These are phyloP conservation scores for Drosophila repletoides DNA, from an alignment of 1,140 invertebrate genomes.

Conservation along the genomic window DNA sequence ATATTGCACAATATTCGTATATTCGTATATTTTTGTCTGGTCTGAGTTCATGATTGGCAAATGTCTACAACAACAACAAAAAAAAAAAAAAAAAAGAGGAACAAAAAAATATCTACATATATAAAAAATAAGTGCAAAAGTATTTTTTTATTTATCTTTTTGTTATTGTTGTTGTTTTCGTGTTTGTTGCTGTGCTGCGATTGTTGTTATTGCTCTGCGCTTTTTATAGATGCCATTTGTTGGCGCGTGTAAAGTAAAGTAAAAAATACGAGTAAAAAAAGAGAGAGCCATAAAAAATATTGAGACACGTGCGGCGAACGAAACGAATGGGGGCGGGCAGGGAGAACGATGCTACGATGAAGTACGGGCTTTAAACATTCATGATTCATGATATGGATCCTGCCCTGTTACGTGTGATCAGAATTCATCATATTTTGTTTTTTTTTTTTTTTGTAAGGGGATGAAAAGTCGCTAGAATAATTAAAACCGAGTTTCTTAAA, in stretches of 20 bases:
- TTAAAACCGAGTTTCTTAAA: too few species aligned
- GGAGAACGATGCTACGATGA: background rate
- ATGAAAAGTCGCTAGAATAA: too few species aligned
- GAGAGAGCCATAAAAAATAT: constrained; percentile 57
- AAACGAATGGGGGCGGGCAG: constrained; percentile 3
- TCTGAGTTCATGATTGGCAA: constrained; percentile 36
- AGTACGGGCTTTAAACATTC: background rate
- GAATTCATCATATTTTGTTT: too few species aligned
- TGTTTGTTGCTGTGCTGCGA: constrained; percentile 3
- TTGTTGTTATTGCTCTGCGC: constrained; percentile 20
- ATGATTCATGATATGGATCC: too few species aligned
- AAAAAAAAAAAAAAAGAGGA: too few species aligned
- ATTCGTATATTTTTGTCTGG: constrained; percentile 24
- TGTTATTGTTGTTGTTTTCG: constrained; percentile 5
- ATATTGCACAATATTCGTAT: constrained; percentile 21
- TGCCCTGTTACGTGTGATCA: too few species aligned
- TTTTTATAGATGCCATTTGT: constrained; percentile 43
- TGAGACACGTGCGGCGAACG: constrained; percentile 67
- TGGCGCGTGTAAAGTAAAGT: constrained; percentile 22
- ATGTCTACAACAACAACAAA: constrained; percentile 13
- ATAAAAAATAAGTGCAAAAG: constrained; percentile 42
- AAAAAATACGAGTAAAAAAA: constrained; percentile 3
- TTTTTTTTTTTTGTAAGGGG: too few species aligned
- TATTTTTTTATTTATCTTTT: constrained; percentile 30
- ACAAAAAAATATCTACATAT: too few species aligned